phyloP scores from a whole-genome alignment of 1,140 invertebrate species.

The Homarus americanus region DNA sequence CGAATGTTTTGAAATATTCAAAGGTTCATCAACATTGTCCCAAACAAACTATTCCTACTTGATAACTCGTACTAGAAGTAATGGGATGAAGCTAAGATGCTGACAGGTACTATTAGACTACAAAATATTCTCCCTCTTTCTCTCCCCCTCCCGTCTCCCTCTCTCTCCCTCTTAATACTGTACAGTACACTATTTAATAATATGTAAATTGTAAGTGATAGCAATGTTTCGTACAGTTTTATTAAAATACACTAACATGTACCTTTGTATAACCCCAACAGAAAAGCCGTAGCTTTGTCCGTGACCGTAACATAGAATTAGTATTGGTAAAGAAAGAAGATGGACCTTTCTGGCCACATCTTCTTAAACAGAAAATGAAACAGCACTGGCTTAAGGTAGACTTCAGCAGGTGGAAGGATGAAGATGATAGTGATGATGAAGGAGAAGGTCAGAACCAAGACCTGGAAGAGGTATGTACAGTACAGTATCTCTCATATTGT shows the following conservation, averaged over 20 bases:
- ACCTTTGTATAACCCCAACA: constrained; percentile 73
- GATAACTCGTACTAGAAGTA: no score
- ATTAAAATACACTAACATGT: background rate
- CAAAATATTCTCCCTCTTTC: no score
- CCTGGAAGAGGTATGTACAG: constrained; percentile 82
- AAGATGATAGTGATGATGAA: constrained; percentile 87
- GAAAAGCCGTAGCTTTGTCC: constrained; percentile 81
- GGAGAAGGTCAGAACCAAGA: constrained; percentile 79
- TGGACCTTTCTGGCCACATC: constrained; percentile 90
- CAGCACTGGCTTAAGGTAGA: constrained; percentile 98
- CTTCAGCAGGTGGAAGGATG: constrained; percentile 98
- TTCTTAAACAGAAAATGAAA: constrained; percentile 93
- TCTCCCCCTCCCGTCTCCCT: no score
- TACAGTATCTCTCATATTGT: no score
- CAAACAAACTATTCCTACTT: no score
- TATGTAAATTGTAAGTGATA: background rate
- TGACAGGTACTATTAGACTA: no score
- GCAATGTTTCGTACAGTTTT: background rate
- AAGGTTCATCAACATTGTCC: no score
- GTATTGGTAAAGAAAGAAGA: constrained; percentile 86
- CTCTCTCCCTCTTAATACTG: no score
- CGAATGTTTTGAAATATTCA: no score
- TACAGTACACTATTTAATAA: background rate
- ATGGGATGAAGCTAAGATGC: no score
- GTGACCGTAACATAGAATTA: constrained; percentile 88